Percentiles rank a stretch among this genome's conserved stretches.
These are phyloP conservation scores for Plagodis dolabraria DNA, from an alignment of 2,888 invertebrate genomes.

Conservation along the genomic window DNA sequence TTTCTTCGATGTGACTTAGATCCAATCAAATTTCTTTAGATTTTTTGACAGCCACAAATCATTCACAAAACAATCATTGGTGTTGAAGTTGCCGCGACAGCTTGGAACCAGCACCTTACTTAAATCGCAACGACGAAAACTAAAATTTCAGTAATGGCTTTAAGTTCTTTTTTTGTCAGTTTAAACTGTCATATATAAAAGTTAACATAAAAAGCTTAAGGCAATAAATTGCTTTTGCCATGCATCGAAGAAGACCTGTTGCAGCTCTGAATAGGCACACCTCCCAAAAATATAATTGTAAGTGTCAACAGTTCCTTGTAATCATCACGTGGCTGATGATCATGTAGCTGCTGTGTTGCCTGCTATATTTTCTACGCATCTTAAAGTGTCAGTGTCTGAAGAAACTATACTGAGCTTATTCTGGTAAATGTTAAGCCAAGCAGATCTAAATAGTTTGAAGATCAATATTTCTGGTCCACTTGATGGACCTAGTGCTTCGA, in stretches of 20 bases:
- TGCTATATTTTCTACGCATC: neutral
- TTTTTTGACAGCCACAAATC: no score
- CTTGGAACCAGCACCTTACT: neutral
- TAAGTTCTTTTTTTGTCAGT: neutral
- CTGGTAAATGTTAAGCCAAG: neutral
- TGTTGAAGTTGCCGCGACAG: neutral
- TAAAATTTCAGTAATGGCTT: neutral
- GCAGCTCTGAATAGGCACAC: neutral
- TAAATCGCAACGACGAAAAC: neutral
- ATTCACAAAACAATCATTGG: no score
- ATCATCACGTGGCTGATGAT: conserved; percentile 11
- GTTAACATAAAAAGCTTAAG: neutral
- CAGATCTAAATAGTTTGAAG: conserved; percentile 9
- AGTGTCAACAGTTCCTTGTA: conserved; percentile 17
- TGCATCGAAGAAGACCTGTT: neutral
- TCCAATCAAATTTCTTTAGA: no score
- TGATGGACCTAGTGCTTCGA: no score
- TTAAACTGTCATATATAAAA: neutral
- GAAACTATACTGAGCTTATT: neutral
- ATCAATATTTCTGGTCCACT: no score
- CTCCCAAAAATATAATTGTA: conserved; percentile 9
- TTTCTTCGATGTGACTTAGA: neutral
- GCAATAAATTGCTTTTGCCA: conserved; percentile 1
- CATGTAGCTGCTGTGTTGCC: neutral
- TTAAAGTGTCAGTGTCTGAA: neutral